Evolutionary conservation across 2,888 invertebrate genomes (phyloP).

Genomic region (Cyclophora punctaria): DNA sequence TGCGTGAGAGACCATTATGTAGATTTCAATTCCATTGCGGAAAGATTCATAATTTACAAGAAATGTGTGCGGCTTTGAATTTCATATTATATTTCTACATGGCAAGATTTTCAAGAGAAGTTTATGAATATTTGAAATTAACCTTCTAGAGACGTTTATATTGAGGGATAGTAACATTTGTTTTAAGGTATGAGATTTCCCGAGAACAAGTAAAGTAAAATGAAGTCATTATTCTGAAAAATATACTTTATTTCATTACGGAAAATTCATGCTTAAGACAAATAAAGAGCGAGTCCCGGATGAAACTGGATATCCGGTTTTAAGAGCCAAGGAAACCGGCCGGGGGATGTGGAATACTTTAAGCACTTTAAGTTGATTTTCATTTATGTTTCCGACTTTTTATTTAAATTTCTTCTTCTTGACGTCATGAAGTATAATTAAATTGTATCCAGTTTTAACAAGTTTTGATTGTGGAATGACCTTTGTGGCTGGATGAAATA

Average conservation of each 20-base stretch:
- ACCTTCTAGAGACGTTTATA: not conserved
- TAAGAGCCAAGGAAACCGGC: constrained; percentile 47
- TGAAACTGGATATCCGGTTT: constrained; percentile 52
- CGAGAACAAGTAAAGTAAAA: constrained; percentile 3
- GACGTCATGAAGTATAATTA: constrained; percentile 1
- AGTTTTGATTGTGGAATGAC: too few species aligned
- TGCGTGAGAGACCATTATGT: constrained; percentile 24
- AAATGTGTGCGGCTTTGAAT: constrained; percentile 21
- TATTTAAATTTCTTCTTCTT: constrained; percentile 16
- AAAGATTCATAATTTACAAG: constrained; percentile 32
- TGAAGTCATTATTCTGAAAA: constrained; percentile 6
- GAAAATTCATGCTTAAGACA: constrained; percentile 35
- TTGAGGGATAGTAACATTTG: too few species aligned
- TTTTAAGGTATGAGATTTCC: constrained; percentile 1
- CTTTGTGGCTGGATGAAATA: too few species aligned
- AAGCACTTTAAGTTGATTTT: constrained; percentile 40
- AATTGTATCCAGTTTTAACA: not conserved
- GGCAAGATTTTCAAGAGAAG: constrained; percentile 6
- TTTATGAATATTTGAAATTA: constrained; percentile 12
- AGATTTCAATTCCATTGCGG: constrained; percentile 30
- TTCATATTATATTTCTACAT: constrained; percentile 15
- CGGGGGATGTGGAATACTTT: constrained; percentile 34
- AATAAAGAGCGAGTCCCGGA: constrained; percentile 35
- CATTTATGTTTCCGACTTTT: constrained; percentile 28
- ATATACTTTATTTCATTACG: constrained; percentile 10